Conservation (phyloP, 92 coral and sea anemone genomes). For the Phenganax stokvisi region DNA sequence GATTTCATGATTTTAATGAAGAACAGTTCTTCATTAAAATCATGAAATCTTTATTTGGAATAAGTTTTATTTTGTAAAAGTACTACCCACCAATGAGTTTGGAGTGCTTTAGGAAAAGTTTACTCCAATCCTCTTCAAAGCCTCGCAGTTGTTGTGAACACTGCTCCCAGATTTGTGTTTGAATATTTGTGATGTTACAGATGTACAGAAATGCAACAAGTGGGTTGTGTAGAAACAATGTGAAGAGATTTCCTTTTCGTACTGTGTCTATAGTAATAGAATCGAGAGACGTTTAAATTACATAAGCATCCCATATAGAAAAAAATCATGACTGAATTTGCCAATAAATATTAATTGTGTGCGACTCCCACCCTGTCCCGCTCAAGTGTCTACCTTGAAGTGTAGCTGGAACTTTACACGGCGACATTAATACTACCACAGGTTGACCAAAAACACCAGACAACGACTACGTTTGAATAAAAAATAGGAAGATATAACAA, state of each 20-base stretch:
- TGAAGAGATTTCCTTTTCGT: slow-evolving; percentile 87
- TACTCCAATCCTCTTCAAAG: slow-evolving; percentile 58
- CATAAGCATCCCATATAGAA: neutral
- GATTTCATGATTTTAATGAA: too few relatives aligned
- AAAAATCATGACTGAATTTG: too few relatives aligned
- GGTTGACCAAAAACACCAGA: slow-evolving; percentile 85
- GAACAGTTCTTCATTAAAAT: too few relatives aligned
- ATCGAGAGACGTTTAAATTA: neutral
- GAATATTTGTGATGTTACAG: slow-evolving; percentile 74
- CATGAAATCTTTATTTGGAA: too few relatives aligned
- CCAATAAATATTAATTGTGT: too few relatives aligned
- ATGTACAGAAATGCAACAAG: slow-evolving; percentile 74
- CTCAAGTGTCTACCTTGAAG: slow-evolving; percentile 53
- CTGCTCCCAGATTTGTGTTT: slow-evolving; percentile 92
- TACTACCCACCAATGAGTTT: slow-evolving; percentile 69
- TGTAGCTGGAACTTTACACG: slow-evolving; percentile 60
- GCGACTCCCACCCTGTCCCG: too few relatives aligned
- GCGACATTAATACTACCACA: slow-evolving; percentile 74
- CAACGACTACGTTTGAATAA: slow-evolving; percentile 45
- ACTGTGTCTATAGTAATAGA: slow-evolving; percentile 53
- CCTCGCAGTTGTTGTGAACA: slow-evolving; percentile 81
- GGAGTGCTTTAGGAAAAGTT: slow-evolving; percentile 75
- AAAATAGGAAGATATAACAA: neutral
- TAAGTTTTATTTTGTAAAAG: too few relatives aligned
- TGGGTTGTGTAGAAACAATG: slow-evolving; percentile 84